These are phyloP conservation scores for Drosophila bunnanda DNA, from an alignment of 2,888 invertebrate species.

Conservation along the genomic window DNA sequence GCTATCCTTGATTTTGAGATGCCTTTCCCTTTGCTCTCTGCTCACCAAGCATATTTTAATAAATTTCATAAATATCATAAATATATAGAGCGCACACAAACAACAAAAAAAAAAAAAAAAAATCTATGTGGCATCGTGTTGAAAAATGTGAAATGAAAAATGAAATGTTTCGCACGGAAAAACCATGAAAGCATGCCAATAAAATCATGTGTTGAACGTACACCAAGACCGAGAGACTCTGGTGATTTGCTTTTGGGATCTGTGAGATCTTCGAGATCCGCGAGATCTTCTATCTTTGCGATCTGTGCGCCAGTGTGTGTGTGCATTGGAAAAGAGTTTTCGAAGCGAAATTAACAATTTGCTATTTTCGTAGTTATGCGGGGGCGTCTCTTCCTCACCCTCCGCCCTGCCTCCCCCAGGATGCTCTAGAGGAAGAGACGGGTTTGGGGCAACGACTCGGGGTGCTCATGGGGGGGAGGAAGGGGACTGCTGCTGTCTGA, in stretches of 20 bases:
- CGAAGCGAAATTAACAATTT: slow-evolving; percentile 78
- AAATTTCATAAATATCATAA: slow-evolving; percentile 66
- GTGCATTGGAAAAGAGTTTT: slow-evolving; percentile 77
- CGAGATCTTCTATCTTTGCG: background rate
- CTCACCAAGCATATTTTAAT: slow-evolving; percentile 65
- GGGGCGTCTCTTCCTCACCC: slow-evolving; percentile 50
- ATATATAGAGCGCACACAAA: slow-evolving; percentile 8
- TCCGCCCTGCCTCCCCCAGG: slow-evolving; percentile 2
- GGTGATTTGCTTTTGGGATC: slow-evolving; percentile 14
- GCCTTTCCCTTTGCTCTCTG: slow-evolving; percentile 14
- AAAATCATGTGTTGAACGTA: slow-evolving; percentile 65
- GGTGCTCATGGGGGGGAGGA: slow-evolving; percentile 41
- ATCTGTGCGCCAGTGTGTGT: slow-evolving; percentile 31
- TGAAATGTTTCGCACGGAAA: slow-evolving; percentile 71
- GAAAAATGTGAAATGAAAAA: slow-evolving; percentile 50
- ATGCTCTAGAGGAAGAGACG: slow-evolving; percentile 25
- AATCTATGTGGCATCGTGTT: slow-evolving; percentile 37
- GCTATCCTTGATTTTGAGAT: slow-evolving; percentile 43
- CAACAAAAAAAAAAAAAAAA: background rate
- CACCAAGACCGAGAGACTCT: slow-evolving; percentile 12
- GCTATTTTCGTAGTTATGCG: slow-evolving; percentile 71
- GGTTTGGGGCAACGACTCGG: slow-evolving; percentile 45
- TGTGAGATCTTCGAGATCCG: background rate
- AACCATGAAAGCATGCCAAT: slow-evolving; percentile 75
- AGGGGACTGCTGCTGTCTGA: slow-evolving; percentile 44